Evolutionary conservation across 2,797 vertebrate genomes (phyloP), one percentile per base, ranked within the genome.

Genomic region (Hippopotamyrus pictus): DNA sequence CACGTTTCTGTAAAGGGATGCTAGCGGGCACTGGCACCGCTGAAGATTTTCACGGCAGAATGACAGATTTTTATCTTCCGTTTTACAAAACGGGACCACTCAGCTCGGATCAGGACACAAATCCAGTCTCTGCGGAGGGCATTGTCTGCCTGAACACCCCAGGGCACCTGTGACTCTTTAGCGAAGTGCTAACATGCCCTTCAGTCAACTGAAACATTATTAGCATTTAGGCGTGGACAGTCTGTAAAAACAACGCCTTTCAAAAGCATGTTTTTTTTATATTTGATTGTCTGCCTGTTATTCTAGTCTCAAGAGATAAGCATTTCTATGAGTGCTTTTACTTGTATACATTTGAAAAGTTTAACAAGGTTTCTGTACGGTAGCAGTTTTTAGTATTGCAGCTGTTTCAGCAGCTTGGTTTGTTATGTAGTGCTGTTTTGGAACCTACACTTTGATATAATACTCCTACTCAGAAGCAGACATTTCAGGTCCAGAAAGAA

Each of bases 61-160:
- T 57, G 44, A 50, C 22, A 59, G 65, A 62, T 79, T 57, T 86
- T 86, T 88, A 86, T 73, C 87, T 86, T 69, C 46, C 9, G 7
- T 22, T 76, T 59, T 79, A 41, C 83, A 87, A 82, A 86, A 88
- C 48, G 59, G 33, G 88, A 50, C 41, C 88, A 86, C 69, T 87
- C 50, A 87, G 59, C 86, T 89, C 3, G 69, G 37, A 88, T 88
- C 82, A 84, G 41, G 54, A 84, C 82, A 90, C 33, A 62, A 37
- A 82, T 88, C 85, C 25, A 83, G 44, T 83, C 73, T 65, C 33
- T 46, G 22, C 17, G 53, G 87, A 85, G 76, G 9, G 37, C 46
- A 90, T 85, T 89, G 88, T 86, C 69, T 25, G 79, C 5, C 54
- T 12, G 25, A 48, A 51, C 82, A 85, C 82, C 59, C 37, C 79